These are phyloP conservation scores for Atopsyche davidsoni DNA, from an alignment of 1,140 invertebrate species.

Conservation along the genomic window DNA sequence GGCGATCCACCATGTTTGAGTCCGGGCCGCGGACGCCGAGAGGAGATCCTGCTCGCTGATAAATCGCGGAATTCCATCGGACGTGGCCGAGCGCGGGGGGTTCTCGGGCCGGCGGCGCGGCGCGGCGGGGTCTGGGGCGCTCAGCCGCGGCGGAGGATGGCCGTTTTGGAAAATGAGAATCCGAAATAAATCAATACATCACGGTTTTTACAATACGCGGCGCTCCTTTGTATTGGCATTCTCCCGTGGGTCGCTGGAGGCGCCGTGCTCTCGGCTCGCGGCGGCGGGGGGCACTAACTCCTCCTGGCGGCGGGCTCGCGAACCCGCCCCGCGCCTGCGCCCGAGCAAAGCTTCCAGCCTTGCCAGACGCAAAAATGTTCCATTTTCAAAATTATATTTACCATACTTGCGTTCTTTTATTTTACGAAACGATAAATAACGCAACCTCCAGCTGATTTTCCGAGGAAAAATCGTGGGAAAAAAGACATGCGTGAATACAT, in stretches of 20 bases:
- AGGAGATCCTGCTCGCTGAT: slow-evolving; percentile 47
- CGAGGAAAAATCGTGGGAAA: too few relatives aligned
- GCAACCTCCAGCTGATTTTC: too few relatives aligned
- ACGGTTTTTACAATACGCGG: slow-evolving; percentile 47
- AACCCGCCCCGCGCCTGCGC: slow-evolving; percentile 39
- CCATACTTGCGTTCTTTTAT: too few relatives aligned
- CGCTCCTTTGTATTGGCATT: slow-evolving; percentile 44
- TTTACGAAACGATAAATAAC: too few relatives aligned
- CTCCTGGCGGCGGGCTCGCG: slow-evolving; percentile 39
- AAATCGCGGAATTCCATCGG: slow-evolving; percentile 46
- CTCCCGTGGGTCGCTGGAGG: slow-evolving; percentile 35
- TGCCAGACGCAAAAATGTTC: too few relatives aligned
- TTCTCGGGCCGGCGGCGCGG: slow-evolving; percentile 9
- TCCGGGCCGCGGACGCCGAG: slow-evolving; percentile 3
- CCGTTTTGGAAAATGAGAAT: slow-evolving; percentile 19
- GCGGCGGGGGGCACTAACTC: too few relatives aligned
- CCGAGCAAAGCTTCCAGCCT: too few relatives aligned
- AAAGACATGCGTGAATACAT: too few relatives aligned
- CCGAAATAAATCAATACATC: slow-evolving; percentile 49
- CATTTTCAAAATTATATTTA: too few relatives aligned
- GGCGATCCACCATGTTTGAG: slow-evolving; percentile 27
- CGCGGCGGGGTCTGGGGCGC: slow-evolving; percentile 3
- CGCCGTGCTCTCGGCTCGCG: slow-evolving; percentile 14
- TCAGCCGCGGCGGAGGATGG: slow-evolving; percentile 7
- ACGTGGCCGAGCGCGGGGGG: slow-evolving; percentile 40